Percentiles rank a stretch among this genome's conserved stretches.
These are phyloP conservation scores for Azorinus chamasolen DNA, from an alignment of 2,888 invertebrate genomes.

Conservation along the genomic window DNA sequence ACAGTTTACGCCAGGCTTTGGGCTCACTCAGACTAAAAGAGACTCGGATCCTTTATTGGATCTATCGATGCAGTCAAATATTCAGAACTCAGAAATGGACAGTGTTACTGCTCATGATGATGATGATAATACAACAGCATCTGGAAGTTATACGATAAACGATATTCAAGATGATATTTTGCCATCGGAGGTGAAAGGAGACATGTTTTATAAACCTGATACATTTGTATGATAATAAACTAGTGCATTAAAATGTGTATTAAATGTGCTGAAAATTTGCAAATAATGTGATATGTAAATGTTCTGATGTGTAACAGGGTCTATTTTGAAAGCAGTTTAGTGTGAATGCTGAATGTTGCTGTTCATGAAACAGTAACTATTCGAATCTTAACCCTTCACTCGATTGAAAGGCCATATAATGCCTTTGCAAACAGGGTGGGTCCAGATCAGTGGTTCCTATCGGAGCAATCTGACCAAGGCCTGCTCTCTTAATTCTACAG, in stretches of 20 bases:
- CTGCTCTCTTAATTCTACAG: no score
- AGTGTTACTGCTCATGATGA: constrained; percentile 69
- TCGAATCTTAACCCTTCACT: no score
- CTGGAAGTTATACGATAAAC: constrained; percentile 73
- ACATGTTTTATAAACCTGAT: constrained; percentile 66
- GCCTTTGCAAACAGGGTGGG: no score
- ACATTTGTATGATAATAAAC: constrained; percentile 55
- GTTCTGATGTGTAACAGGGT: no score
- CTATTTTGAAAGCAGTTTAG: no score
- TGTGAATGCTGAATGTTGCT: no score
- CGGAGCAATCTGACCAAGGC: no score
- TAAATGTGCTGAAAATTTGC: no score
- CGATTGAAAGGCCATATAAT: no score
- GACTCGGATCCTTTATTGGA: constrained; percentile 45
- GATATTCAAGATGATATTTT: constrained; percentile 71
- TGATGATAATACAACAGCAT: constrained; percentile 66
- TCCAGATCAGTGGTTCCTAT: no score
- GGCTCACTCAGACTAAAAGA: constrained; percentile 21
- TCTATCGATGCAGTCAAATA: constrained; percentile 57
- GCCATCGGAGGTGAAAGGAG: constrained; percentile 37
- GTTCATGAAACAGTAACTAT: no score
- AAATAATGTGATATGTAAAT: no score
- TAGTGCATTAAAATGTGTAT: not conserved
- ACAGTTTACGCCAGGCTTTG: constrained; percentile 29
- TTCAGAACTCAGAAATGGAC: constrained; percentile 48